Evolutionary conservation across 2,113 vertebrate genomes (phyloP).

Genomic region (Butorides virescens): DNA sequence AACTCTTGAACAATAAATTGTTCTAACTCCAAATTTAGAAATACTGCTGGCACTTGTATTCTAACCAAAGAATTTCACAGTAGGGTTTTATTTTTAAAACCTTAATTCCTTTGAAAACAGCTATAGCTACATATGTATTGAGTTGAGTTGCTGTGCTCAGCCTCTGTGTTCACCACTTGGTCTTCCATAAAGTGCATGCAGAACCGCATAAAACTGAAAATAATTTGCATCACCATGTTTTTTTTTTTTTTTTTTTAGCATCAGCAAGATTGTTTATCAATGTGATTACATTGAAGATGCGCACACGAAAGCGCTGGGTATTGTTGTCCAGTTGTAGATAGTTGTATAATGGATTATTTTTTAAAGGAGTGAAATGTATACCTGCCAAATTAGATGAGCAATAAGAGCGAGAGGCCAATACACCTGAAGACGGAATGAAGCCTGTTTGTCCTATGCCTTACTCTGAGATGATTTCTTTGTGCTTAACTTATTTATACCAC

Average conservation of each 20-base stretch:
- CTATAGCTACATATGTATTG: not conserved
- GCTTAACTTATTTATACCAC: conserved; percentile 35
- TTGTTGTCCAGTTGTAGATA: conserved; percentile 45
- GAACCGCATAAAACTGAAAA: conserved; percentile 16
- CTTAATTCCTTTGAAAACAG: conserved; percentile 30
- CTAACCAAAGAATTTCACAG: conserved; percentile 76
- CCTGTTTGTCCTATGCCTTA: conserved; percentile 74
- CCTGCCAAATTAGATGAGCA: conserved; percentile 67
- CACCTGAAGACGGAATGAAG: conserved; percentile 46
- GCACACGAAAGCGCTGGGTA: not conserved
- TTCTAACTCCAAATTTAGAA: conserved; percentile 54
- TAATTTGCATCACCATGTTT: not conserved
- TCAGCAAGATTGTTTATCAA: not conserved
- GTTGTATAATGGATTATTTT: conserved; percentile 52
- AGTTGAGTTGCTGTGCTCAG: conserved; percentile 21
- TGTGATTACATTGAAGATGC: not conserved
- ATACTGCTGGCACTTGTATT: conserved; percentile 43
- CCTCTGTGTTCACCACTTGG: conserved; percentile 2
- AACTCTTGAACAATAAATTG: not conserved
- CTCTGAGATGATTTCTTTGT: conserved; percentile 42
- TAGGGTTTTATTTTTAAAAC: conserved; percentile 38
- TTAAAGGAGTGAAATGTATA: not conserved
- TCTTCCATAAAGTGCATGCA: not conserved
- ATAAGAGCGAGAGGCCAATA: conserved; percentile 66
- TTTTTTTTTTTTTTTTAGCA: not conserved